Conservation (phyloP, 2,888 invertebrate species). For the Zeuzera pyrina region DNA sequence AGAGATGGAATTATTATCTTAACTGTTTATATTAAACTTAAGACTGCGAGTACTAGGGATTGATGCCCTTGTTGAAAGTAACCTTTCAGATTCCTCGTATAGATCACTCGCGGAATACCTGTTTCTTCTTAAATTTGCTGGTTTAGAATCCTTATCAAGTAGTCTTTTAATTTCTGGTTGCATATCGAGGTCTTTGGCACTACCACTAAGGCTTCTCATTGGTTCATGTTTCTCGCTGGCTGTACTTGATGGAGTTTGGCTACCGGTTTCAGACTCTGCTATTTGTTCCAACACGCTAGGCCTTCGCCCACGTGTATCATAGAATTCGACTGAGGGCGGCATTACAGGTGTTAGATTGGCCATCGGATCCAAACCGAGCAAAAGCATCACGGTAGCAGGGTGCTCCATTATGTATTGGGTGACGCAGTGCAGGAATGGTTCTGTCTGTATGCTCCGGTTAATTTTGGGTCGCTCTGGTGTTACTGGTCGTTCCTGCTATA, state of each 20-base stretch:
- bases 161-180: constrained; percentile 47
- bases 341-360: constrained; percentile 51
- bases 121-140: constrained; percentile 55
- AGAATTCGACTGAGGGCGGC: constrained; percentile 59
- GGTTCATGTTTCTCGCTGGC: constrained; percentile 48
- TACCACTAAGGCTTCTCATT: constrained; percentile 41
- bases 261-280: constrained; percentile 56
- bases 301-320: constrained; percentile 49
- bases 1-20: constrained; percentile 42
- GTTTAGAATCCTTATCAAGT: constrained; percentile 41
- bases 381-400: constrained; percentile 80
- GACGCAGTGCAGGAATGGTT: constrained; percentile 73
- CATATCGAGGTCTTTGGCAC: constrained; percentile 40
- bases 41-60: constrained; percentile 78
- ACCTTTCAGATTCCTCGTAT: constrained; percentile 69
- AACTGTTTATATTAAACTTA: constrained; percentile 69
- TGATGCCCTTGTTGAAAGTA: constrained; percentile 69
- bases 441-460: constrained; percentile 75
- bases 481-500: constrained; percentile 51
- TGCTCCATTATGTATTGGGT: constrained; percentile 80
- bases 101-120: constrained; percentile 81
- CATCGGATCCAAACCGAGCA: constrained; percentile 81
- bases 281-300: constrained; percentile 61
- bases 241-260: constrained; percentile 59
- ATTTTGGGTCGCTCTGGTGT: constrained; percentile 55